Evolutionary conservation across 2,797 vertebrate species (phyloP), one percentile per base, ranked within the genome.

Genomic region (Acanthurus leucopareius): DNA sequence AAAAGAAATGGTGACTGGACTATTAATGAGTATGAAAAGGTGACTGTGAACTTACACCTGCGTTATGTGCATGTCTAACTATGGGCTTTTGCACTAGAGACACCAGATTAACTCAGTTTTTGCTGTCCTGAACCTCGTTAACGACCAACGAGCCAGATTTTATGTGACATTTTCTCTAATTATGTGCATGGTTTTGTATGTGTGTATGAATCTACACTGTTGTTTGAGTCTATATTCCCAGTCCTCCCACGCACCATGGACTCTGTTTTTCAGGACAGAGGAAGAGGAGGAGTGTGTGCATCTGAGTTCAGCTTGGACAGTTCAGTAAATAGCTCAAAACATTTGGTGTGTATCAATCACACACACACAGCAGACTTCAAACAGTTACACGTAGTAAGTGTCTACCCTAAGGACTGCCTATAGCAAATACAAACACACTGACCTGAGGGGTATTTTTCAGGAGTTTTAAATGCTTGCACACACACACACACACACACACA

Each of bases 381-480:
- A 67, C 51, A 38, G 38, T 61, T 32, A 22, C 52, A 53, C 56
- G 45, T 74, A 74, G 40, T 64, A 56, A 25, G 48, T 35, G 48
- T 61, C 25, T 75, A 0, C 67, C 68, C 47, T n/a, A 35, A 51
- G 58, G 67, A 62, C 20, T 15, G 7, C 13, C 49, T 51, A 58
- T 22, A 44, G 48, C 75, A 70, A 78, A 73, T 53, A 69, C 49
- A 77, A 65, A 69, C 78, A 52, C 59, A 59, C 64, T 3, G 4
- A 67, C 73, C 56, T 62, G 38, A 45, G 42, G 66, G 53, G 8
- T 69, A 48, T 82, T 82, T 68, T 70, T 73, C 40, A 67, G 57
- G 28, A 73, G 32, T 51, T 73, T 82, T 58, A 83, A 72, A 75
- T 73, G 53, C 22, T 20, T 45, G n/a, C 73, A 73, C 48, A n/a